phyloP scores from a whole-genome alignment of 2,888 invertebrate genomes.

The Folsomia manolachei region DNA sequence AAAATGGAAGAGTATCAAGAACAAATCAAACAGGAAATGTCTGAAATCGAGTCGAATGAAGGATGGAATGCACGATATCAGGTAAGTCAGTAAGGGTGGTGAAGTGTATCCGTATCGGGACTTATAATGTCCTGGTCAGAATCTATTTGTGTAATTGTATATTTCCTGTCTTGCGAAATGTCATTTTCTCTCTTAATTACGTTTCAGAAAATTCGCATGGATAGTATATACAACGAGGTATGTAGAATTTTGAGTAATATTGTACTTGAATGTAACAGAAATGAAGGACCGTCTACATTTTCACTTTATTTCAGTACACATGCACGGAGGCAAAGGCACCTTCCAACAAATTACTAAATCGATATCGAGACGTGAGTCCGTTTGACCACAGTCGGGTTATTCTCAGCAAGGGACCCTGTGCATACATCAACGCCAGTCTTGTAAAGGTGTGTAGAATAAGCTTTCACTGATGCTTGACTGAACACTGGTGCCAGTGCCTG shows the following conservation, averaged over 20 bases:
- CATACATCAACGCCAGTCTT: conserved; percentile 94
- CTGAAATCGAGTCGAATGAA: conserved; percentile 66
- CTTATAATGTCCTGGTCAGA: too few relatives aligned
- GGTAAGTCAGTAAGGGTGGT: conserved; percentile 57
- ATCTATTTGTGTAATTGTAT: too few relatives aligned
- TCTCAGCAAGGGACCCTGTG: conserved; percentile 68
- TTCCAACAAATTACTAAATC: conserved; percentile 76
- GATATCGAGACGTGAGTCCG: conserved; percentile 93
- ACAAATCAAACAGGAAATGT: conserved; percentile 68
- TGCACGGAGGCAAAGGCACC: conserved; percentile 69
- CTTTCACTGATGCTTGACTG: not conserved
- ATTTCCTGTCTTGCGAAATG: too few relatives aligned
- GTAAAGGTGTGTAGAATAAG: conserved; percentile 63
- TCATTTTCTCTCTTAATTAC: conserved; percentile 1
- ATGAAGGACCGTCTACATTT: too few relatives aligned
- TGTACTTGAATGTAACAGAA: too few relatives aligned
- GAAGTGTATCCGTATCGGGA: not conserved
- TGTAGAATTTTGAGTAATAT: too few relatives aligned
- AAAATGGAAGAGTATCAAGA: conserved; percentile 44
- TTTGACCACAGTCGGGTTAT: conserved; percentile 90
- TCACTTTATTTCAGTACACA: too few relatives aligned
- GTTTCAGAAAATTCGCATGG: conserved; percentile 68
- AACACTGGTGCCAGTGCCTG: not conserved
- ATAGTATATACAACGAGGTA: conserved; percentile 64
- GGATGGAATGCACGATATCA: conserved; percentile 71